Conservation (phyloP, 92 coral and sea anemone genomes). For the Parazoanthus atlanticus region DNA sequence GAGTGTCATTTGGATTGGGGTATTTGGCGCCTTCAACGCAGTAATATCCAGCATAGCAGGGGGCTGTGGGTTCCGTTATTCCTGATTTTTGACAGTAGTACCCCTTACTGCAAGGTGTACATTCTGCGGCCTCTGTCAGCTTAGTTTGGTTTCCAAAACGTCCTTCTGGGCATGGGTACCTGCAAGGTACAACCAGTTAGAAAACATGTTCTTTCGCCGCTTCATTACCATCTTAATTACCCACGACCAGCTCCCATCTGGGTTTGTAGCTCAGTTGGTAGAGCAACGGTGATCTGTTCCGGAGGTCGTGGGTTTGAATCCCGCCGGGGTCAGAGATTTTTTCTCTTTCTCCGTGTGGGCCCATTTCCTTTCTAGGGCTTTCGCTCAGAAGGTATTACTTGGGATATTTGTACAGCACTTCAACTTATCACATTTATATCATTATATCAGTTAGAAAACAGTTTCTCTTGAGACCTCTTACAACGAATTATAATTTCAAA, state of each 20-base stretch:
- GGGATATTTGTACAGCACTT: no score
- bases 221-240: no score
- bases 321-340: no score
- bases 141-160: conserved; percentile 88
- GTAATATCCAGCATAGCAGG: conserved; percentile 94
- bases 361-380: no score
- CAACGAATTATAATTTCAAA: not conserved
- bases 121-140: conserved; percentile 63
- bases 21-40: conserved; percentile 81
- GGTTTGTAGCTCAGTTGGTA: no score
- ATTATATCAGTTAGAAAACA: not conserved
- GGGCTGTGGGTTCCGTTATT: conserved; percentile 77
- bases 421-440: no score
- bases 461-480: not conserved
- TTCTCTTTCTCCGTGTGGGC: no score
- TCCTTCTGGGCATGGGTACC: conserved; percentile 92
- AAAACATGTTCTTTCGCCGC: no score
- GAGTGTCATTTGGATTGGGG: conserved; percentile 88
- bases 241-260: no score
- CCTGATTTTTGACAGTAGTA: conserved; percentile 88
- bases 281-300: no score
- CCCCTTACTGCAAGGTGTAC: conserved; percentile 86
- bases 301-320: no score
- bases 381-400: no score
- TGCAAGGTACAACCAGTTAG: conserved; percentile 3